These are phyloP conservation scores for Enteromius argenteus DNA, from an alignment of 2,797 vertebrate species.

Conservation along the genomic window DNA sequence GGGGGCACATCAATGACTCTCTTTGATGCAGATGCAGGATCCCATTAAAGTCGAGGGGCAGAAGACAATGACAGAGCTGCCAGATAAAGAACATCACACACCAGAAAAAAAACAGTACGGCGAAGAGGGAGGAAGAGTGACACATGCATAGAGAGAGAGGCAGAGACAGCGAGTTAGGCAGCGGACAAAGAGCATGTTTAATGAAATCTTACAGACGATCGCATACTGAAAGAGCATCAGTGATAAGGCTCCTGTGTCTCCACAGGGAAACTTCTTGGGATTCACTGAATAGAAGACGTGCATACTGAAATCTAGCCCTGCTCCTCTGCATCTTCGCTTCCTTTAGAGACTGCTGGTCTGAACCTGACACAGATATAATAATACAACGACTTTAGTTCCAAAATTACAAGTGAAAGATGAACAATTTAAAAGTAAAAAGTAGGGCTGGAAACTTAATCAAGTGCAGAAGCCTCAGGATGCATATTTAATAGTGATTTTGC, in stretches of 20 bases:
- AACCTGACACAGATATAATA: conserved; percentile 13
- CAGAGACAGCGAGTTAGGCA: conserved; percentile 62
- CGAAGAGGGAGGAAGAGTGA: conserved; percentile 54
- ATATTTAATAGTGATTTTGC: background rate
- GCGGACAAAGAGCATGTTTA: conserved; percentile 71
- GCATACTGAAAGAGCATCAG: conserved; percentile 57
- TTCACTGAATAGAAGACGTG: conserved; percentile 31
- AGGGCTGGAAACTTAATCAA: background rate
- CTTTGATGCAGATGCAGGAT: conserved; percentile 59
- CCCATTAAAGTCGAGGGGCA: conserved; percentile 68
- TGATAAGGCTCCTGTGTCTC: conserved; percentile 52
- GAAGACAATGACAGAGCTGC: conserved; percentile 64
- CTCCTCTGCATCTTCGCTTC: background rate
- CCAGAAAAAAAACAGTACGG: conserved; percentile 43
- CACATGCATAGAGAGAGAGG: conserved; percentile 35
- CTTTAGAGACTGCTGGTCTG: background rate
- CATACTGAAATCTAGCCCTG: conserved; percentile 25
- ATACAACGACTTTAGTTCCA: background rate
- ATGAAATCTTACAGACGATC: conserved; percentile 65
- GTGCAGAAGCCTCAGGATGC: background rate
- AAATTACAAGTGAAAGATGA: background rate
- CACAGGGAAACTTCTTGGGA: conserved; percentile 28
- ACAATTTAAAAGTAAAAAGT: background rate
- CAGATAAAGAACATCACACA: conserved; percentile 64
- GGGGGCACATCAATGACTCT: conserved; percentile 35